Evolutionary conservation across 1,140 invertebrate species (phyloP), one percentile per base, ranked within the genome.

Genomic region (Heliconius congener): DNA sequence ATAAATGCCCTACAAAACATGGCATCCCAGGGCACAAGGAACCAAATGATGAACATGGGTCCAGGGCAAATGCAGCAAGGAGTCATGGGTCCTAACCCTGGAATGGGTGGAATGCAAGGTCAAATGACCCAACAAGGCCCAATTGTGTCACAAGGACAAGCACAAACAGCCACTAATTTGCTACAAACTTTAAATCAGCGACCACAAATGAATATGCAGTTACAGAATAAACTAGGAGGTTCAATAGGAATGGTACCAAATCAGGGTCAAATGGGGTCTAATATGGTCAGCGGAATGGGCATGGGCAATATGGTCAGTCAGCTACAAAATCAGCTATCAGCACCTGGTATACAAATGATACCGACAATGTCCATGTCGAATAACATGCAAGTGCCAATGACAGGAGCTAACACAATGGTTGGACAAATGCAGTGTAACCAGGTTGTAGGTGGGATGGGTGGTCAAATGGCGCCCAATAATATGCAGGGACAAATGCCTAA

Each of bases 1-100:
- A 97, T 99, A 81, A 98, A 98, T 91, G 98, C 98, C 18, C 90
- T 98, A 23, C 98, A 98, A 89, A 98, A 96, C 84, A 94, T 98
- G 75, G 97, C 98, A 2, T 96, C 97, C 81, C 97, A 98, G 91
- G 94, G 92, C 1, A 92, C 92, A 5, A 85, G 93, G 73, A 93
- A 94, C 74, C 95, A 82, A 88, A 95, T 87, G 91, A 95, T 95
- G 91, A 95, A 93, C 79, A 95, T 95, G 92, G 90, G 93, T 0
- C 92, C 96, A 86, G 95, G 95, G 42, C 93, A 95, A 85, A 96
- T 96, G 95, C 95, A 95, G 81, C 95, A 95, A 42, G 95, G 95
- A 37, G 96, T 95, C 55, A 95, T 96, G 89, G 95, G 92, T 6
- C 87, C 88, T 8, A 93, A 90, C 42, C 89, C 90, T 16, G 92